Evolutionary conservation across 2,113 vertebrate genomes (phyloP).

Genomic region (Tragelaphus buxtoni): DNA sequence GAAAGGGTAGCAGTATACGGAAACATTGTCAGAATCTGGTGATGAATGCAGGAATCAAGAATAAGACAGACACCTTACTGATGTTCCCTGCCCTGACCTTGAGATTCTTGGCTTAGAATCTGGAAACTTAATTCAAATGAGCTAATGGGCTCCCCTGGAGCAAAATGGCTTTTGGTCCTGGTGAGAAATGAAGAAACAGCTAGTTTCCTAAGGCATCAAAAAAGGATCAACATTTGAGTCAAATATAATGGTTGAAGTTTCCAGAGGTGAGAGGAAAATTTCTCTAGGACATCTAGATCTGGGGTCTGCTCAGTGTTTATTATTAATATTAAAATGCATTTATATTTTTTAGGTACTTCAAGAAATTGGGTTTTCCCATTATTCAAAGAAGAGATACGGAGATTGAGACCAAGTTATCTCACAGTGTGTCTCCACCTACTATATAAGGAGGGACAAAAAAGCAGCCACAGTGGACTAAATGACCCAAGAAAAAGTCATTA

Average conservation of each 20-base stretch:
- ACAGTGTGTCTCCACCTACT: not conserved
- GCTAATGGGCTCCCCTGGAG: conserved; percentile 7
- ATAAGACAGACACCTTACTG: not conserved
- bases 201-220: not conserved
- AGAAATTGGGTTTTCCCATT: not conserved
- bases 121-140: conserved; percentile 42
- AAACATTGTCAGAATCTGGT: not conserved
- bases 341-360: conserved; percentile 16
- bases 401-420: not conserved
- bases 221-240: conserved; percentile 13
- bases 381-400: not conserved
- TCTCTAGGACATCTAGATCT: not conserved
- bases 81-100: not conserved
- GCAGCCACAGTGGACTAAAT: not conserved
- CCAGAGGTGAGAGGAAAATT: not conserved
- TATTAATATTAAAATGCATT: not conserved
- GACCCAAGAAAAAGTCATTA: conserved; percentile 36
- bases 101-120: not conserved
- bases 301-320: not conserved
- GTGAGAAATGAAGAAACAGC: conserved; percentile 37
- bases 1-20: not conserved
- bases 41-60: not conserved
- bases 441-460: not conserved
- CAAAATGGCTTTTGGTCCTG: conserved; percentile 25
- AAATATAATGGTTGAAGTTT: not conserved